These are phyloP conservation scores for Cyclura pinguis DNA, from an alignment of 2,797 vertebrate genomes.

Conservation along the genomic window DNA sequence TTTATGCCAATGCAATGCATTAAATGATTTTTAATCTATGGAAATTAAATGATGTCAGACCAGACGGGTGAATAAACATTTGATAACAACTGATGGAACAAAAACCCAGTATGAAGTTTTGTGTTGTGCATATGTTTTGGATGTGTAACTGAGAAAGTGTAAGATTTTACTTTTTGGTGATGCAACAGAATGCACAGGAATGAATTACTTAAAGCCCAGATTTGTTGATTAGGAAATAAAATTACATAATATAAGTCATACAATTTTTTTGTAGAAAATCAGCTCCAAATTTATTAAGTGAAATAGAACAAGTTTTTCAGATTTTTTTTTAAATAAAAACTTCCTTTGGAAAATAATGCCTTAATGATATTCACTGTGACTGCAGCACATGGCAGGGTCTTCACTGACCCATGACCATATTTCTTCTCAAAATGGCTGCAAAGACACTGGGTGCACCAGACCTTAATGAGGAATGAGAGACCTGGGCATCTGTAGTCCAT, in stretches of 20 bases:
- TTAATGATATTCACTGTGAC: not conserved
- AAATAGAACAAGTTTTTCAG: not conserved
- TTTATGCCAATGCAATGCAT: constrained; percentile 51
- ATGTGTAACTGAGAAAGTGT: not conserved
- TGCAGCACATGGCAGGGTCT: not conserved
- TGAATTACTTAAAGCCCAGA: constrained; percentile 35
- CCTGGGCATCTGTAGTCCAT: not conserved
- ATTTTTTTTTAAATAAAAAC: no score
- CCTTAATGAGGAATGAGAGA: no score
- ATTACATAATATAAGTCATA: constrained; percentile 45
- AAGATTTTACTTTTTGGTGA: constrained; percentile 47
- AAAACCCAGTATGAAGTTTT: constrained; percentile 53
- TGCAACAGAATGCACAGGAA: constrained; percentile 43
- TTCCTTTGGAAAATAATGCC: not conserved
- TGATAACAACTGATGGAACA: constrained; percentile 36
- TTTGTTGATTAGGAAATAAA: constrained; percentile 54
- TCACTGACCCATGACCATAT: not conserved
- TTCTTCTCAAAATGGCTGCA: not conserved
- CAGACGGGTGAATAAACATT: constrained; percentile 35
- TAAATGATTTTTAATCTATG: constrained; percentile 29
- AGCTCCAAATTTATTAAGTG: not conserved
- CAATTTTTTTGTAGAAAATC: not conserved
- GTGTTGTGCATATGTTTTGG: constrained; percentile 56
- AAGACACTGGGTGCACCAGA: not conserved
- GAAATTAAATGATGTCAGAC: constrained; percentile 56